phyloP scores from a whole-genome alignment of 2,888 invertebrate species.

The Dicranocentrus wangi region DNA sequence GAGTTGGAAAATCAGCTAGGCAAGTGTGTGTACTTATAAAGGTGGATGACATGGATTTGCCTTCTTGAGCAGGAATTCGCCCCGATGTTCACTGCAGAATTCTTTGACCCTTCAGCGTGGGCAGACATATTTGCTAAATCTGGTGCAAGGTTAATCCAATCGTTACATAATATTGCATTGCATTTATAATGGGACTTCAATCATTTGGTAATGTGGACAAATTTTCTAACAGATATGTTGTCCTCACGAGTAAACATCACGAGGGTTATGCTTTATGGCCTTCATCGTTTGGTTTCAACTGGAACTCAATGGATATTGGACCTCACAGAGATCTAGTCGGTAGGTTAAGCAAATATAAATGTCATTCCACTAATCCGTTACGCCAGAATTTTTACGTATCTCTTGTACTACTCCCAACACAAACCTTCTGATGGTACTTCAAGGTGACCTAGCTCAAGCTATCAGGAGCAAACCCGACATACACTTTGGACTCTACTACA shows the following conservation, averaged over 20 bases:
- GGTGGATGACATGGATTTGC: no score
- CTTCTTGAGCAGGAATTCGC: slow-evolving; percentile 86
- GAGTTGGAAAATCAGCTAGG: not conserved
- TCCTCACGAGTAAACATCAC: slow-evolving; percentile 90
- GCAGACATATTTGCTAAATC: slow-evolving; percentile 86
- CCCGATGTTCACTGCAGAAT: slow-evolving; percentile 89
- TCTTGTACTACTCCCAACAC: no score
- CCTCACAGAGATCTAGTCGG: slow-evolving; percentile 86
- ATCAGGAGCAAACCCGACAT: slow-evolving; percentile 73
- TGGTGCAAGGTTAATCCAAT: slow-evolving; percentile 85
- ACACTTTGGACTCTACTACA: slow-evolving; percentile 74
- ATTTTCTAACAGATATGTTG: slow-evolving; percentile 76
- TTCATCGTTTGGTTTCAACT: slow-evolving; percentile 86
- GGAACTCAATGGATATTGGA: slow-evolving; percentile 88
- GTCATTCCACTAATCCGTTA: no score
- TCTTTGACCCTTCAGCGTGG: slow-evolving; percentile 89
- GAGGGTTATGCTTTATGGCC: slow-evolving; percentile 91
- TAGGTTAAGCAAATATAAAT: slow-evolving; percentile 64
- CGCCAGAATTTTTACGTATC: no score
- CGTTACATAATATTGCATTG: slow-evolving; percentile 72
- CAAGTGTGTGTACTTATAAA: not conserved
- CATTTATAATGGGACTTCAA: not conserved
- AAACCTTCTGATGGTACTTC: no score
- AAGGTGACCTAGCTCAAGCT: slow-evolving; percentile 73
- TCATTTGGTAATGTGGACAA: no score